A percentile compares a stretch with the other conserved stretches of the same genome.
phyloP scores from a whole-genome alignment of 1,140 invertebrate species.

The Trichogramma pretiosum region DNA sequence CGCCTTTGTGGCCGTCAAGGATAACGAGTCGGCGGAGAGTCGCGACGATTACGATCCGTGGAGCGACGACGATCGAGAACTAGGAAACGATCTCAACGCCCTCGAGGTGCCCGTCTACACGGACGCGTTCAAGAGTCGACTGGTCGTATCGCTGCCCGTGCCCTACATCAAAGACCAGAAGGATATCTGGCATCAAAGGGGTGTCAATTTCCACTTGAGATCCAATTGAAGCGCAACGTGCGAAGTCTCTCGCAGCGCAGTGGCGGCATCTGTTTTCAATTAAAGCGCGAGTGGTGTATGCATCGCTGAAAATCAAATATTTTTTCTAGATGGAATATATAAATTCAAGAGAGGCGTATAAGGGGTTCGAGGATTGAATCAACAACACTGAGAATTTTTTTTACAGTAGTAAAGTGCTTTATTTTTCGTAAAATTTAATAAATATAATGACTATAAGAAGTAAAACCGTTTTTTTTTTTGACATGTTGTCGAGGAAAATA shows the following conservation, averaged over 20 bases:
- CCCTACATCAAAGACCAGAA: conserved; percentile 25
- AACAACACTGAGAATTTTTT: no score
- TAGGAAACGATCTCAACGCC: conserved; percentile 13
- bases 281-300: no score
- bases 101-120: conserved; percentile 35
- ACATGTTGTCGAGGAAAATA: conserved; percentile 27
- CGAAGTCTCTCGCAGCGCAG: no score
- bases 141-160: conserved; percentile 37
- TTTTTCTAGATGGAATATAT: no score
- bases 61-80: conserved; percentile 9
- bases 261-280: no score
- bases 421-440: conserved; percentile 37
- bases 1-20: conserved; percentile 26
- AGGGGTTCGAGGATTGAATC: no score
- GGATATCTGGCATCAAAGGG: conserved; percentile 34
- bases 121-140: conserved; percentile 27
- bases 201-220: conserved; percentile 32
- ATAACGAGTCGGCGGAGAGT: not conserved
- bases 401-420: conserved; percentile 36
- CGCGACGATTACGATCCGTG: not conserved
- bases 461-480: conserved; percentile 22
- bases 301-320: no score
- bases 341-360: no score
- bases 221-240: no score
- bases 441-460: conserved; percentile 33